Evolutionary conservation across 2,888 invertebrate species (phyloP).

Genomic region (Antitype chi): DNA sequence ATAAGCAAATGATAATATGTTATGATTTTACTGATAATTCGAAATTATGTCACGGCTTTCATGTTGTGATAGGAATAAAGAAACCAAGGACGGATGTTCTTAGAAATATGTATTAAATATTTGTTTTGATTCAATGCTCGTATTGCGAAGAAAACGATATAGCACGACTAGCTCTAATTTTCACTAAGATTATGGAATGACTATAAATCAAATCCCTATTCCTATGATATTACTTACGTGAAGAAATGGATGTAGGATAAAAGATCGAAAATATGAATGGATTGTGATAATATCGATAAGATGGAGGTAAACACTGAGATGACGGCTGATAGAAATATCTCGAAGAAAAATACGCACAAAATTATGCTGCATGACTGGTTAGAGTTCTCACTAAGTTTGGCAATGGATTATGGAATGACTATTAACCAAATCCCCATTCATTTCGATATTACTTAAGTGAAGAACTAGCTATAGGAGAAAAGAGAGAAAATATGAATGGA

Average conservation of each 20-base stretch:
- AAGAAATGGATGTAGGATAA: not conserved
- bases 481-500: not conserved
- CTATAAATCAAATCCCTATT: not conserved
- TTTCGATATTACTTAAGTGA: too few species aligned
- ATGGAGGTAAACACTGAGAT: slow-evolving; percentile 1
- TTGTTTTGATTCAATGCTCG: not conserved
- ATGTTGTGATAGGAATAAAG: slow-evolving; percentile 42
- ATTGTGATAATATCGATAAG: not conserved
- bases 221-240: not conserved
- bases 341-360: too few species aligned
- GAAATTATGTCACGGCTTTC: slow-evolving; percentile 60
- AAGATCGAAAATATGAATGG: not conserved
- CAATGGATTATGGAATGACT: too few species aligned
- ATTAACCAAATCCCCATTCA: too few species aligned
- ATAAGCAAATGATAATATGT: slow-evolving; percentile 48
- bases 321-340: not conserved
- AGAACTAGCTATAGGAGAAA: not conserved
- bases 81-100: slow-evolving; percentile 13
- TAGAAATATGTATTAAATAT: not conserved
- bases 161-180: not conserved
- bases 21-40: slow-evolving; percentile 40
- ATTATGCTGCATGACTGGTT: not conserved
- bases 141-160: not conserved
- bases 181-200: not conserved
- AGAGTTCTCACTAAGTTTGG: not conserved